Evolutionary conservation across 1,140 invertebrate species (phyloP).

Genomic region (Danaus plexippus): DNA sequence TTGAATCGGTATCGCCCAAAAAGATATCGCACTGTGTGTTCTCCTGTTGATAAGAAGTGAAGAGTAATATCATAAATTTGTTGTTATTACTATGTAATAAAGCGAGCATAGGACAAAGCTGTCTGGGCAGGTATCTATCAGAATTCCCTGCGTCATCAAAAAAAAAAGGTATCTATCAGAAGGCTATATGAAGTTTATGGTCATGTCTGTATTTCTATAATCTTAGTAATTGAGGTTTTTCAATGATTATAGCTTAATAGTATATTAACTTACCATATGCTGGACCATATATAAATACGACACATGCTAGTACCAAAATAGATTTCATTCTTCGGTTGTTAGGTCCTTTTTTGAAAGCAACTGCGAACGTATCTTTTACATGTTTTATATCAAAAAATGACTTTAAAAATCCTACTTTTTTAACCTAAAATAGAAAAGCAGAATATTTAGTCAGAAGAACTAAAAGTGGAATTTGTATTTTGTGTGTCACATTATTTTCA

Average conservation of each 20-base stretch:
- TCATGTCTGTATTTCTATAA: too few relatives aligned
- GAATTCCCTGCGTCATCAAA: too few relatives aligned
- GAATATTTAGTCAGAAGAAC: not conserved
- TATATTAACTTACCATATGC: slow-evolving; percentile 61
- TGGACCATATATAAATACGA: slow-evolving; percentile 71
- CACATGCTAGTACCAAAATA: slow-evolving; percentile 42
- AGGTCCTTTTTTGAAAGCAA: slow-evolving; percentile 63
- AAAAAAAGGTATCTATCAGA: too few relatives aligned
- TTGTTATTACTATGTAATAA: too few relatives aligned
- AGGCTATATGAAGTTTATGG: too few relatives aligned
- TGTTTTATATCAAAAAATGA: slow-evolving; percentile 67
- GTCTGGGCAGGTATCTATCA: too few relatives aligned
- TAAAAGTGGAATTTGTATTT: slow-evolving; percentile 6
- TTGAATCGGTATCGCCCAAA: slow-evolving; percentile 80
- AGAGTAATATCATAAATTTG: too few relatives aligned
- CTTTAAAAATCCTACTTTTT: slow-evolving; percentile 42
- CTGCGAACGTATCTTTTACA: slow-evolving; percentile 55
- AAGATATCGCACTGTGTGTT: slow-evolving; percentile 76
- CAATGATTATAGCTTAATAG: too few relatives aligned
- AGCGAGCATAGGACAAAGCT: too few relatives aligned
- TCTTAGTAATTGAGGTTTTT: too few relatives aligned
- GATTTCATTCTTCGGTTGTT: slow-evolving; percentile 52
- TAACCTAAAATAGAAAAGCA: slow-evolving; percentile 32
- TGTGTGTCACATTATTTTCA: not conserved
- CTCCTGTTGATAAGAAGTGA: slow-evolving; percentile 29